Percentiles rank a stretch among this genome's conserved stretches.
Conservation (phyloP, 2,797 vertebrate genomes). For the Sebastiscus albofasciatus region DNA sequence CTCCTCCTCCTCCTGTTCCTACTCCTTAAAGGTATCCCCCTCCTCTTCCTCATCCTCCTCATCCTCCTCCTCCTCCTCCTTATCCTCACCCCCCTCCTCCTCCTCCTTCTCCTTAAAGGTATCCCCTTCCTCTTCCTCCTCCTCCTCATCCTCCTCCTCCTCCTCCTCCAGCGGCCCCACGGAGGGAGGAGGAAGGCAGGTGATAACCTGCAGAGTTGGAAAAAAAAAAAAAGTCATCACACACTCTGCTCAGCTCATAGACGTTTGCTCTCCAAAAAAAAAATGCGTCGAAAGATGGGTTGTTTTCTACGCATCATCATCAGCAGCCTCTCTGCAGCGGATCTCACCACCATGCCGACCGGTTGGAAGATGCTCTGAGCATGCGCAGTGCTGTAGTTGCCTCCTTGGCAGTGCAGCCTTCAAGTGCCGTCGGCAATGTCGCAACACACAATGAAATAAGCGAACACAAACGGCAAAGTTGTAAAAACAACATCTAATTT, state of each 20-base stretch:
- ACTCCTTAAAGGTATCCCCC: too few relatives aligned
- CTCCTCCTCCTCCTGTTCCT: too few relatives aligned
- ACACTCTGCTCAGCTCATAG: background rate
- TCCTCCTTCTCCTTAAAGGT: too few relatives aligned
- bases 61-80: too few relatives aligned
- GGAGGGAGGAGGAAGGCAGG: background rate
- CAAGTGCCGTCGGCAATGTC: conserved; percentile 26
- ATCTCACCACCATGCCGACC: conserved; percentile 6
- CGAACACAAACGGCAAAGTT: background rate
- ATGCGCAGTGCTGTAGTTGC: conserved; percentile 55
- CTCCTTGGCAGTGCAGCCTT: conserved; percentile 33
- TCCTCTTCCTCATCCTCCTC: too few relatives aligned
- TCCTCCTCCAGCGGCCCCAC: background rate
- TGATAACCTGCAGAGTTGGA: conserved; percentile 30
- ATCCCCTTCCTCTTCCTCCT: conserved; percentile 39
- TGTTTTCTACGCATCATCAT: conserved; percentile 47
- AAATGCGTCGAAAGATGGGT: conserved; percentile 18
- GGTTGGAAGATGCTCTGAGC: conserved; percentile 53
- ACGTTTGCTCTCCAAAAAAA: conserved; percentile 13
- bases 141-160: conserved; percentile 30
- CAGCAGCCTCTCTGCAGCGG: conserved; percentile 59
- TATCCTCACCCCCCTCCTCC: too few relatives aligned
- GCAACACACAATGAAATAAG: background rate
- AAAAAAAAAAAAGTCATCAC: conserved; percentile 5
- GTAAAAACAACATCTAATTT: background rate